Base-by-base conservation (phyloP, 2,888 invertebrate genomes). In the Nectonema munidae region DNA sequence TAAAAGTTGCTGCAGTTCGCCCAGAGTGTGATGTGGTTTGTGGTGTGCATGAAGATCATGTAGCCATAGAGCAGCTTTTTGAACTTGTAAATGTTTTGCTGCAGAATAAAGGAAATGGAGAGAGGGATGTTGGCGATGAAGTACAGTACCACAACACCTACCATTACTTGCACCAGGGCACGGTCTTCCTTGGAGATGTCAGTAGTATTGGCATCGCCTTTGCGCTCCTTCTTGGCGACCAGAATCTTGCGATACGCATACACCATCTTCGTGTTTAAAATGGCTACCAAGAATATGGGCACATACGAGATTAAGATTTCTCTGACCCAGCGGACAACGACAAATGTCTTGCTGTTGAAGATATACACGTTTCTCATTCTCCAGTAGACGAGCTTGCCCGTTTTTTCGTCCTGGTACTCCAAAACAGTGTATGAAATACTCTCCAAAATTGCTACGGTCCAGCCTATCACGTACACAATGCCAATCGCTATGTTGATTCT, bases 1-100 rank as follows among this genome's bases (percentile, higher is more conserved):
- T 13, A 29, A 19, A n/a, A 34, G 14, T 39, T 43, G 30, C 29
- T 35, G 13, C 16, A 34, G 33, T 29, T 37, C 30, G 11, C 15
- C 2, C 4, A 18, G 19, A 34, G 17, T 11, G 35, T 9, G 5
- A 34, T 11, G 5, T 19, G 5, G 19, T 34, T 34, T 34, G 35
- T 34, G 18, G 20, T 6, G 19, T 34, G 35, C 4, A 18, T 5
- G 19, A 19, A 34, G 14, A 9, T 15, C 18, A 18, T 16, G 14
- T n/a, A n/a, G n/a, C n/a, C n/a, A n/a, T n/a, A n/a, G n/a, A 34
- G 20, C 6, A 4, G 19, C 14, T 19, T 34, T 6, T 6, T 34
- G 18, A 14, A 18, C 11, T 34, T 19, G 6, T n/a, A 16, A 6
- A 15, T 6, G 6, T 18, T 18, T 20, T 19, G 5, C 18, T 9